These are phyloP conservation scores for Arizona elegans DNA, from an alignment of 2,113 vertebrate genomes.

Conservation along the genomic window DNA sequence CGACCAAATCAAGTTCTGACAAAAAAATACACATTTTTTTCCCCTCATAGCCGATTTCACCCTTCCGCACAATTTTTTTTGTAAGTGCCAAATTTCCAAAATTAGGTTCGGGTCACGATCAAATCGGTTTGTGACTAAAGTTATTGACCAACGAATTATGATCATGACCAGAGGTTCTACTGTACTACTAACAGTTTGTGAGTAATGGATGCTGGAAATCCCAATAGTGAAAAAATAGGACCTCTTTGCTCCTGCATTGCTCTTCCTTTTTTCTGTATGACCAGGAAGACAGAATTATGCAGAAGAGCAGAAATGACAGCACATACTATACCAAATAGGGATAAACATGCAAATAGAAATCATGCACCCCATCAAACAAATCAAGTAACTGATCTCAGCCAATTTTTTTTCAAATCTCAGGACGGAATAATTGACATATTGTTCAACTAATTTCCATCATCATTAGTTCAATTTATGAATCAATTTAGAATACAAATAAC, in stretches of 20 bases:
- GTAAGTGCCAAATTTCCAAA: no score
- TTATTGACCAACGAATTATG: no score
- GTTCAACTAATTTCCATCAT: not conserved
- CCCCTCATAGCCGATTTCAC: no score
- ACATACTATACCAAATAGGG: not conserved
- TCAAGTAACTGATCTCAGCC: not conserved
- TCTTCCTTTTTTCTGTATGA: not conserved
- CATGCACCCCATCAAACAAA: not conserved
- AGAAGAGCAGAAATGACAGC: not conserved
- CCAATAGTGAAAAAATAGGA: not conserved
- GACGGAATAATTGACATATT: not conserved
- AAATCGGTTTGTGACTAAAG: no score
- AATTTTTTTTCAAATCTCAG: not conserved
- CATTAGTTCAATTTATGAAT: not conserved
- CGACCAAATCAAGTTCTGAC: no score
- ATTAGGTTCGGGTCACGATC: no score
- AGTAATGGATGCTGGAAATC: not conserved
- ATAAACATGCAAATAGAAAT: not conserved
- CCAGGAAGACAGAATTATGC: not conserved
- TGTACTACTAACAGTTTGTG: not conserved
- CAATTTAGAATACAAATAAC: not conserved
- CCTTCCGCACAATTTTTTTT: no score
- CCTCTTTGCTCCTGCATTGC: not conserved
- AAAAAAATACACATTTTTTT: no score
- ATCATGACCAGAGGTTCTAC: no score